Conservation (phyloP, 37 sponge, comb jelly and placozoan species). For the Axinella damicornis region DNA sequence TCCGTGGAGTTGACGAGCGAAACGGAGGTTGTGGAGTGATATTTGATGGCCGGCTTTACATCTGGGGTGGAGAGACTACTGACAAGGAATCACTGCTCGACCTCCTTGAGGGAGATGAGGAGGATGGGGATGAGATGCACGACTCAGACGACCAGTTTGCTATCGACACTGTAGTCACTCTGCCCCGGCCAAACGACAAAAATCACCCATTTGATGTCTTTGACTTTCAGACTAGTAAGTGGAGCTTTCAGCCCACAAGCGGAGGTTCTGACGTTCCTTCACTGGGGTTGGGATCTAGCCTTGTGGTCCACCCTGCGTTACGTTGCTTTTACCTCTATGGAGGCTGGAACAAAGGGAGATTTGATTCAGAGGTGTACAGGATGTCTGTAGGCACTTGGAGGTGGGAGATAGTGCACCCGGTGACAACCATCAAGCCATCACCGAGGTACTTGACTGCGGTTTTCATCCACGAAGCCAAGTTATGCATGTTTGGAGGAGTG, state of each 20-base stretch:
- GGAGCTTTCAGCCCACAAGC: slow-evolving; percentile 38
- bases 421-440: slow-evolving; percentile 36
- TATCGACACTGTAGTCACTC: background rate
- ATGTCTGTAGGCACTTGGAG: slow-evolving; percentile 24
- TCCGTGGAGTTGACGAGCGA: slow-evolving; percentile 41
- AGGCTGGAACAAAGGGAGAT: slow-evolving; percentile 55
- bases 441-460: slow-evolving; percentile 45
- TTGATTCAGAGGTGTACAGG: slow-evolving; percentile 56
- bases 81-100: background rate
- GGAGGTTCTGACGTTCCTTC: slow-evolving; percentile 60
- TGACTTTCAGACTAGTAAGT: slow-evolving; percentile 22
- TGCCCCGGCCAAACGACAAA: slow-evolving; percentile 1
- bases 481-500: slow-evolving; percentile 65
- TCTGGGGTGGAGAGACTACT: slow-evolving; percentile 66
- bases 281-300: slow-evolving; percentile 50
- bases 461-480: slow-evolving; percentile 24
- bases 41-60: slow-evolving; percentile 36
- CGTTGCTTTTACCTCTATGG: slow-evolving; percentile 55
- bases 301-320: background rate
- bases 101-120: background rate
- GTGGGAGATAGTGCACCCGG: slow-evolving; percentile 36
- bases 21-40: slow-evolving; percentile 70
- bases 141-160: background rate
- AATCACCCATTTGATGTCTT: slow-evolving; percentile 63
- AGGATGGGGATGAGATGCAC: background rate